Evolutionary conservation across 1,140 invertebrate species (phyloP).

Genomic region (Archivesica marissinica): DNA sequence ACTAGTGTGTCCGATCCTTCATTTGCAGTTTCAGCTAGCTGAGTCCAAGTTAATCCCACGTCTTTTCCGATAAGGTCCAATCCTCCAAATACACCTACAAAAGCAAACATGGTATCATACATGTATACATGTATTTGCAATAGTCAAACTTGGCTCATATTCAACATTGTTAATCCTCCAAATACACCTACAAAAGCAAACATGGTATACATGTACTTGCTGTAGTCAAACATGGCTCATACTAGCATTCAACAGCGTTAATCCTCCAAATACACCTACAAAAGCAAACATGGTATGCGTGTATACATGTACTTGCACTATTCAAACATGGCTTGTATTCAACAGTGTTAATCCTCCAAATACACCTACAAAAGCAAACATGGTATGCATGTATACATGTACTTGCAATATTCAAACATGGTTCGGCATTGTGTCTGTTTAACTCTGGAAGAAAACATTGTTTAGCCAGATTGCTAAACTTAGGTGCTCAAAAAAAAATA

Average conservation of each 20-base stretch:
- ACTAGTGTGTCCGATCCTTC: conserved; percentile 62
- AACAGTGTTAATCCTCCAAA: too few species aligned
- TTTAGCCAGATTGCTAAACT: too few species aligned
- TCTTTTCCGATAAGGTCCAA: conserved; percentile 72
- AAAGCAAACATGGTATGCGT: too few species aligned
- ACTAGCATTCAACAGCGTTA: not conserved
- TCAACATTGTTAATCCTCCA: not conserved
- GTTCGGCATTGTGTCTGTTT: too few species aligned
- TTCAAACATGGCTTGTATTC: too few species aligned
- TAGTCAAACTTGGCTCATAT: not conserved
- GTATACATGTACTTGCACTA: too few species aligned
- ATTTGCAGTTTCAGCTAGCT: conserved; percentile 62
- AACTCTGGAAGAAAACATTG: too few species aligned
- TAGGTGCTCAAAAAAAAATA: too few species aligned
- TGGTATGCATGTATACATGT: too few species aligned
- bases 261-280: not conserved
- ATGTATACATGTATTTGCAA: not conserved
- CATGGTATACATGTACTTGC: not conserved
- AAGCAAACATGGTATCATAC: not conserved
- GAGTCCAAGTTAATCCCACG: conserved; percentile 68
- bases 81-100: conserved; percentile 71
- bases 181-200: not conserved
- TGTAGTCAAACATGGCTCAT: not conserved
- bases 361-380: too few species aligned
- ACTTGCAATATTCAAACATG: too few species aligned